Percentiles rank a stretch among this genome's conserved stretches.
Conservation (phyloP, 2,113 vertebrate species). For the Alethe diademata region DNA sequence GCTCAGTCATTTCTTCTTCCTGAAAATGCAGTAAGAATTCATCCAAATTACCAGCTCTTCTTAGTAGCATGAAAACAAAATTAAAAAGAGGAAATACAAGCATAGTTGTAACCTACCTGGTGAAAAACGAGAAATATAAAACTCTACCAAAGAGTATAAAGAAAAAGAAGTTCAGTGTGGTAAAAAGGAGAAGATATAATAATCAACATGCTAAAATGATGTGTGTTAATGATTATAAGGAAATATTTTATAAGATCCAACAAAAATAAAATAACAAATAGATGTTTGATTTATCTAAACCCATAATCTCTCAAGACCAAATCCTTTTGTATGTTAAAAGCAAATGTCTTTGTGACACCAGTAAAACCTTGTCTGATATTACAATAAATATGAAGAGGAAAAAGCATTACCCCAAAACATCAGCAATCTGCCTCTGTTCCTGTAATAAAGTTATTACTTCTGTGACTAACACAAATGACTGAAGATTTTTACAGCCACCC, state of each 20-base stretch:
- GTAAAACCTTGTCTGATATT: constrained; percentile 12
- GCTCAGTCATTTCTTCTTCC: background rate
- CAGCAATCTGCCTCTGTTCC: background rate
- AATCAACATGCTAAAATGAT: background rate
- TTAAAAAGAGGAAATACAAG: background rate
- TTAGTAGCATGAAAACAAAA: background rate
- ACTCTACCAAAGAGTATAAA: background rate
- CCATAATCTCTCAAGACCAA: background rate
- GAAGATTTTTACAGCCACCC: constrained; percentile 18
- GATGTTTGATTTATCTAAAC: background rate
- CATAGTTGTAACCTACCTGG: background rate
- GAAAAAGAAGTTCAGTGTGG: background rate
- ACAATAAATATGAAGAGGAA: constrained; percentile 14
- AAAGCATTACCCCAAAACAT: background rate
- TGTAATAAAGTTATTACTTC: constrained; percentile 20
- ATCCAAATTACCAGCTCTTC: background rate
- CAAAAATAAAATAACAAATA: background rate
- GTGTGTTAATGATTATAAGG: background rate
- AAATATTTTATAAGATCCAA: background rate
- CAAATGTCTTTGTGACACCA: background rate
- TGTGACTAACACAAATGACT: constrained; percentile 19
- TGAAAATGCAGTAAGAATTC: background rate
- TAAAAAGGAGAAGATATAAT: background rate
- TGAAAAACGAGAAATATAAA: background rate
- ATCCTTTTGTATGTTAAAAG: background rate